These are phyloP conservation scores for Ips typographus DNA, from an alignment of 1,140 invertebrate species.

Conservation along the genomic window DNA sequence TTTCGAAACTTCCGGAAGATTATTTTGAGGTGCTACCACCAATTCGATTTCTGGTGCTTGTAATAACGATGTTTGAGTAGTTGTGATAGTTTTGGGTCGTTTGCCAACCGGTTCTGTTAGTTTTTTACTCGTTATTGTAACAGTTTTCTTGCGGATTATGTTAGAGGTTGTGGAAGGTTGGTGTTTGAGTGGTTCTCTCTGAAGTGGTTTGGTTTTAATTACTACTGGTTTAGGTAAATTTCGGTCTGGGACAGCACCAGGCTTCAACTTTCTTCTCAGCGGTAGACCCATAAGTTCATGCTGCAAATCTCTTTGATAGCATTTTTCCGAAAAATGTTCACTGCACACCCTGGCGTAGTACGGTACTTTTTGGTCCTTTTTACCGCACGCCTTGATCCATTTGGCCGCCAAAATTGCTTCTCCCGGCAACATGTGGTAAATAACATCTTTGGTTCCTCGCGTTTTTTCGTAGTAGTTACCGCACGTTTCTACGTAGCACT, in stretches of 20 bases:
- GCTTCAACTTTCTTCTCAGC: slow-evolving; percentile 54
- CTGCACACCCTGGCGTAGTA: slow-evolving; percentile 57
- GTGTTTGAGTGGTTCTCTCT: too few relatives aligned
- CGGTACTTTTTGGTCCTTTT: slow-evolving; percentile 43
- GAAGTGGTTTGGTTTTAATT: background rate
- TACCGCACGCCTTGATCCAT: slow-evolving; percentile 53
- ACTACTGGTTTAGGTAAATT: slow-evolving; percentile 48
- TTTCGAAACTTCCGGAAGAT: background rate
- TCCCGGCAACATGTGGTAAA: slow-evolving; percentile 59
- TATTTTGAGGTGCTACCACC: background rate
- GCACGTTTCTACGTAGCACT: slow-evolving; percentile 58
- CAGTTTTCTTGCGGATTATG: background rate
- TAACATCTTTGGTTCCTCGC: slow-evolving; percentile 52
- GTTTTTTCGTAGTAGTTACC: slow-evolving; percentile 59
- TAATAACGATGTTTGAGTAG: background rate
- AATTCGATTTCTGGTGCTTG: background rate
- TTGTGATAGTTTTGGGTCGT: background rate
- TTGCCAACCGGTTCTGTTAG: background rate
- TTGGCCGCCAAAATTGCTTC: slow-evolving; percentile 54
- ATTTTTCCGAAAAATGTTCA: slow-evolving; percentile 56
- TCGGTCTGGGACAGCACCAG: slow-evolving; percentile 56
- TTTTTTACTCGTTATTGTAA: background rate
- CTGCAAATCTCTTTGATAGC: slow-evolving; percentile 58
- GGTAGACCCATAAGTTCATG: slow-evolving; percentile 57
- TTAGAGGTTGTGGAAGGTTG: too few relatives aligned